phyloP scores from a whole-genome alignment of 2,888 invertebrate genomes.

The Embidobia sp. region DNA sequence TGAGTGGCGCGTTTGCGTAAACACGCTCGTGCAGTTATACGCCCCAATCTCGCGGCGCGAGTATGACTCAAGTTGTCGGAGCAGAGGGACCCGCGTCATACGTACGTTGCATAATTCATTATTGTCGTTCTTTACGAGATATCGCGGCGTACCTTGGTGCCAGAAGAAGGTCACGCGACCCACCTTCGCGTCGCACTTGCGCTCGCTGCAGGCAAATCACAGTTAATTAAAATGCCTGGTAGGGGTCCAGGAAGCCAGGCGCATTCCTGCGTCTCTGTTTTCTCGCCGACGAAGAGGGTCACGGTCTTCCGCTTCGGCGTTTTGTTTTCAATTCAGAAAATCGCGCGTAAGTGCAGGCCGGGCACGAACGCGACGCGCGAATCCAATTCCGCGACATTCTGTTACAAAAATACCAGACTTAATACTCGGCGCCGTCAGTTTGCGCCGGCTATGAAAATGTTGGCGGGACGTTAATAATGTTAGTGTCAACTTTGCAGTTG shows the following conservation, averaged over 20 bases:
- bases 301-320: slow-evolving; percentile 29
- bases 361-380: slow-evolving; percentile 19
- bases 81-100: slow-evolving; percentile 37
- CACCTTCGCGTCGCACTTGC: slow-evolving; percentile 37
- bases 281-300: slow-evolving; percentile 28
- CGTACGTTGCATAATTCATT: slow-evolving; percentile 60
- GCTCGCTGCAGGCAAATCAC: slow-evolving; percentile 43
- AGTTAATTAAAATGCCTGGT: slow-evolving; percentile 62
- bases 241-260: slow-evolving; percentile 47
- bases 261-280: slow-evolving; percentile 32
- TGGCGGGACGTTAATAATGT: slow-evolving; percentile 29
- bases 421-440: slow-evolving; percentile 16
- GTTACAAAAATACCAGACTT: slow-evolving; percentile 32
- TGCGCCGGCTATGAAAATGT: neutral
- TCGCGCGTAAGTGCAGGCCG: slow-evolving; percentile 2
- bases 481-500: slow-evolving; percentile 4
- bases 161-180: slow-evolving; percentile 55
- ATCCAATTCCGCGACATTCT: slow-evolving; percentile 32
- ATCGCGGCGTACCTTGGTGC: slow-evolving; percentile 40
- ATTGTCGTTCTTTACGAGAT: slow-evolving; percentile 49
- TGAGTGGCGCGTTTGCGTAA: slow-evolving; percentile 34
- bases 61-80: slow-evolving; percentile 40
- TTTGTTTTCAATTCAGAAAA: slow-evolving; percentile 44
- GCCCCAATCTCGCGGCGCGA: slow-evolving; percentile 30
- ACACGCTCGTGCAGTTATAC: slow-evolving; percentile 11